These are phyloP conservation scores for Hiodon tergisus DNA, from an alignment of 2,113 vertebrate species.

Conservation along the genomic window DNA sequence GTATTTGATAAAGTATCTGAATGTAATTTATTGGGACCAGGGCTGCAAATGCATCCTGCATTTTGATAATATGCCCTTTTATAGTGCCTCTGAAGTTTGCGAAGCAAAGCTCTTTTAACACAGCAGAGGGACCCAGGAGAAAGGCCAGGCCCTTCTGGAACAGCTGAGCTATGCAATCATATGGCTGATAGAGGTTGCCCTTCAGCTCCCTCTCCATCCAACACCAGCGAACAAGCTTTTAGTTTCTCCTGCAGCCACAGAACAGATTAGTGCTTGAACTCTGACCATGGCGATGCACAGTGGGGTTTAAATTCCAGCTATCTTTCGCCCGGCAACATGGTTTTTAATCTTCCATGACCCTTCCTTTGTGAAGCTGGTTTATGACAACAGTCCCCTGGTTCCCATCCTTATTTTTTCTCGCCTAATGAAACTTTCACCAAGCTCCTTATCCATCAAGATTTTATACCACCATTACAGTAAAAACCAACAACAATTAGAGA, in stretches of 20 bases:
- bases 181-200: constrained; percentile 43
- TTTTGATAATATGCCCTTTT: constrained; percentile 4
- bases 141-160: constrained; percentile 40
- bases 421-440: constrained; percentile 26
- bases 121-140: constrained; percentile 46
- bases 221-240: constrained; percentile 21
- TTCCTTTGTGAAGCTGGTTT: constrained; percentile 27
- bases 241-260: constrained; percentile 23
- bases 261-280: constrained; percentile 34
- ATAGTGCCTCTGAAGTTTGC: constrained; percentile 49
- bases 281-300: constrained; percentile 28
- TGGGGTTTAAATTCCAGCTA: constrained; percentile 24
- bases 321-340: background rate
- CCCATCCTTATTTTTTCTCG: constrained; percentile 41
- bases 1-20: no score
- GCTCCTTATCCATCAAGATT: background rate
- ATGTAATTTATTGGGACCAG: background rate
- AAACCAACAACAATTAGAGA: no score
- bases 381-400: constrained; percentile 41
- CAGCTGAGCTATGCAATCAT: constrained; percentile 51
- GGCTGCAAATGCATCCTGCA: background rate
- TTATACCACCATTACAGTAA: background rate
- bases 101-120: constrained; percentile 51
- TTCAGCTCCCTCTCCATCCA: constrained; percentile 25
- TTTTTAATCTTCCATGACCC: constrained; percentile 20